Evolutionary conservation across 1,140 invertebrate genomes (phyloP).

Genomic region (Brachionus koreanus): DNA sequence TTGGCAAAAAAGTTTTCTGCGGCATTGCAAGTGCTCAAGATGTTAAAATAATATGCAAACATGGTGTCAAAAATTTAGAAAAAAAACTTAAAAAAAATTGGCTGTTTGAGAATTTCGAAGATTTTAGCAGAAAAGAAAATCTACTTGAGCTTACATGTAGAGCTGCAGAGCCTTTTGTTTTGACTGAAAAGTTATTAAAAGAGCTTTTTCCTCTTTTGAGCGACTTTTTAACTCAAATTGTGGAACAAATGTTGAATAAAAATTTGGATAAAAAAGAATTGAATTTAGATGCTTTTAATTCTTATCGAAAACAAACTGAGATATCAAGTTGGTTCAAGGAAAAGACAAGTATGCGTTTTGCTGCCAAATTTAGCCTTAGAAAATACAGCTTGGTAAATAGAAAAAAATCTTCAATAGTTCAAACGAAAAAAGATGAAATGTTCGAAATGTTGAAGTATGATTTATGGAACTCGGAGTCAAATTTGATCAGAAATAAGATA

Average conservation of each 20-base stretch:
- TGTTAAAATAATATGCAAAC: not conserved
- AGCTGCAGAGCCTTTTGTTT: not conserved
- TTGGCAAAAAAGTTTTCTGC: not conserved
- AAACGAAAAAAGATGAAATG: not conserved
- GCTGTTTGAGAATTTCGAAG: not conserved
- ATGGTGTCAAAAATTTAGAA: not conserved
- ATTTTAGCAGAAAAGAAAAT: not conserved
- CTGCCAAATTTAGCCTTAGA: not conserved
- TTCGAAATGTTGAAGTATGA: slow-evolving; percentile 7
- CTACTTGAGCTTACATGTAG: not conserved
- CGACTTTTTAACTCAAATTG: not conserved
- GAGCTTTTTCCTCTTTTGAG: not conserved
- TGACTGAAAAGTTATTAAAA: not conserved
- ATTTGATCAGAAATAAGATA: not conserved
- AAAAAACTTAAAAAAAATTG: slow-evolving; percentile 3
- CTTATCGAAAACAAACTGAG: not conserved
- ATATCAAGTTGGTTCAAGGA: not conserved
- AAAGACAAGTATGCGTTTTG: not conserved
- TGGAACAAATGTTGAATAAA: not conserved
- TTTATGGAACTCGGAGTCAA: not conserved
- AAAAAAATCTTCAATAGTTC: not conserved
- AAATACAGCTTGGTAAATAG: not conserved
- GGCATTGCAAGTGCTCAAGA: not conserved
- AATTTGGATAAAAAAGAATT: not conserved
- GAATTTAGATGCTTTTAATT: not conserved